Base-by-base conservation (phyloP, 2,797 vertebrate species). In the Myotis vivesi region DNA sequence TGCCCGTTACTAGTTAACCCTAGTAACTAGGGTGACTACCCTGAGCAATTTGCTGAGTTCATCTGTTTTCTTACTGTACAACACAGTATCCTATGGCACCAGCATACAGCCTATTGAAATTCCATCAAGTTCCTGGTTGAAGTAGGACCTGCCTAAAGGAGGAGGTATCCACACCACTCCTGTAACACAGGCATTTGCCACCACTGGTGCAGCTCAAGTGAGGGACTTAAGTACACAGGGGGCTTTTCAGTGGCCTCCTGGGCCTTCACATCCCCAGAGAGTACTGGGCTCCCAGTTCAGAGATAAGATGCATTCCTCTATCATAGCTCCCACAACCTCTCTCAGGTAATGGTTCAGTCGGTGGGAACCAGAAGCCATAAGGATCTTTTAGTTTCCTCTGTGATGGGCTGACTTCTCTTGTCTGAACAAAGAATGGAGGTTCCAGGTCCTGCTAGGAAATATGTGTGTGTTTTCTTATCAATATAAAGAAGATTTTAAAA, bases 401-500 rank as follows among this genome's bases (percentile, higher is more conserved):
- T 49, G 79, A 59, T 38, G 49, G 36, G 23, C n/a, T 89, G 80
- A 69, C 44, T 75, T 77, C 22, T 80, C 28, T 87, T 69, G 41
- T 62, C 22, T 75, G 44, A 46, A 75, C 82, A 82, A 91, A 80
- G 53, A 38, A 81, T 16, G 13, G 19, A 77, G 28, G 64, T n/a
- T 69, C 44, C 41, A 88, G 46, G 8, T 73, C 71, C 36, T 88
- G 20, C 30, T 46, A 88, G n/a, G 51, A 88, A 66, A 90, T 49
- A 30, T 12, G 41, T 62, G 92, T 76, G n/a, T 68, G 23, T 91
- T 87, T 95, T 87, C 68, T 88, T 59, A 92, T 75, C 53, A 86
- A 77, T 88, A 76, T 66, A 75, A 81, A 62, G 38, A 87, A 88
- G 41, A 89, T 73, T 95, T 90, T 8, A 77, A 94, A 73, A 51